Evolutionary conservation across 2,113 vertebrate species (phyloP).

Genomic region (rat (Rattus norvegicus)): DNA sequence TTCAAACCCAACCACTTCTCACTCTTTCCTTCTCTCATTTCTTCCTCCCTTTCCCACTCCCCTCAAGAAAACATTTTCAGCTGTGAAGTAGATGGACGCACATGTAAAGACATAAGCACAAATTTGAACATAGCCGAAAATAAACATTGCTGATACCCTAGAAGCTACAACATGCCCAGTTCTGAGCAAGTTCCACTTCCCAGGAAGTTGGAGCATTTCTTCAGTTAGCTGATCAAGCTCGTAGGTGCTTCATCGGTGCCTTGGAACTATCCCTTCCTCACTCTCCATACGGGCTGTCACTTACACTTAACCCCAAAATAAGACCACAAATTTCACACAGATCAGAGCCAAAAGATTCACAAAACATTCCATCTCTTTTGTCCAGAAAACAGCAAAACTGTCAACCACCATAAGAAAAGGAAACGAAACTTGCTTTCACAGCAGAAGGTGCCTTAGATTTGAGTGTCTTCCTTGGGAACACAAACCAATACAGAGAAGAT

Average conservation of each 20-base stretch:
- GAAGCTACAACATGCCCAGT: background rate
- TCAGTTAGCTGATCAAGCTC: background rate
- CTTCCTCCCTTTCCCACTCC: background rate
- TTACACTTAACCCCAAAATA: background rate
- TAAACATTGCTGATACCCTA: background rate
- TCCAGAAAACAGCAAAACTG: conserved; percentile 13
- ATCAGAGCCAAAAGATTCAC: background rate
- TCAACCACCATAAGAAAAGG: background rate
- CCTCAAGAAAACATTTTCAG: background rate
- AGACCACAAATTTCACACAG: background rate
- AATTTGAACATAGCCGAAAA: conserved; percentile 8
- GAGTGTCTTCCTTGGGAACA: background rate
- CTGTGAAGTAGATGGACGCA: background rate
- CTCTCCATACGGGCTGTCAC: background rate
- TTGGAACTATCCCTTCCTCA: background rate
- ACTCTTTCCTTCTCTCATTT: background rate
- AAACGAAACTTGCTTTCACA: background rate
- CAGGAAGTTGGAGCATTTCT: background rate
- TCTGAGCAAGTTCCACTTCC: background rate
- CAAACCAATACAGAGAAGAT: background rate
- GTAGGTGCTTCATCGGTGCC: background rate
- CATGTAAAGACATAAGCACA: background rate
- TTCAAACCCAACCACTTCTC: background rate
- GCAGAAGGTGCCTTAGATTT: background rate
- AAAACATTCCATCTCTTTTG: background rate